Percentiles rank a stretch among this genome's conserved stretches.
Evolutionary conservation across 2,888 invertebrate species (phyloP).

Genomic region (Bugula neritina): DNA sequence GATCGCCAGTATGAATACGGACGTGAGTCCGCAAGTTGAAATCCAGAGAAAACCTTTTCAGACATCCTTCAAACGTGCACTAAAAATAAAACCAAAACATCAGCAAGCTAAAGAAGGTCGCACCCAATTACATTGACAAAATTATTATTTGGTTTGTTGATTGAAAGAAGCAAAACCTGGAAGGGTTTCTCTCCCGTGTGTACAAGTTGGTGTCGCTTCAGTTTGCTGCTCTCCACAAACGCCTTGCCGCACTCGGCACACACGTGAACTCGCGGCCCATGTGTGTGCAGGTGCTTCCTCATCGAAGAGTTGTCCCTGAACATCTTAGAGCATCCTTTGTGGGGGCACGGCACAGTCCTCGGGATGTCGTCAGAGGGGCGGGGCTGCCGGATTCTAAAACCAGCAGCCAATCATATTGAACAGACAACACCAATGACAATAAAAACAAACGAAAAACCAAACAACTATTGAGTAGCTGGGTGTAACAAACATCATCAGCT

Average conservation of each 20-base stretch:
- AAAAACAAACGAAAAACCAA: too few relatives aligned
- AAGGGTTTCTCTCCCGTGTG: constrained; percentile 97
- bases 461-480: too few relatives aligned
- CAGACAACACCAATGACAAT: not conserved
- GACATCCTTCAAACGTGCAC: constrained; percentile 95
- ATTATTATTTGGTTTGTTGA: not conserved
- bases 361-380: constrained; percentile 25
- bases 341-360: constrained; percentile 30
- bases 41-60: constrained; percentile 90
- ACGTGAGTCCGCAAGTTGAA: constrained; percentile 97
- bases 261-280: constrained; percentile 90
- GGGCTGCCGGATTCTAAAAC: not conserved
- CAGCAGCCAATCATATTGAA: not conserved
- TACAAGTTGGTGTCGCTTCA: constrained; percentile 90
- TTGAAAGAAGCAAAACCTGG: constrained; percentile 60
- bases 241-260: constrained; percentile 97
- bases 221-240: constrained; percentile 91
- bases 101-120: too few relatives aligned
- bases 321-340: constrained; percentile 82
- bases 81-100: constrained; percentile 32
- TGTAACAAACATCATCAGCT: too few relatives aligned
- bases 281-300: constrained; percentile 93
- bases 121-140: too few relatives aligned
- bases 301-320: constrained; percentile 94
- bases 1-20: constrained; percentile 89